A percentile compares a stretch with the other conserved stretches of the same genome.
Evolutionary conservation across 2,888 invertebrate genomes (phyloP).

Genomic region (Xanthorhoe designata): DNA sequence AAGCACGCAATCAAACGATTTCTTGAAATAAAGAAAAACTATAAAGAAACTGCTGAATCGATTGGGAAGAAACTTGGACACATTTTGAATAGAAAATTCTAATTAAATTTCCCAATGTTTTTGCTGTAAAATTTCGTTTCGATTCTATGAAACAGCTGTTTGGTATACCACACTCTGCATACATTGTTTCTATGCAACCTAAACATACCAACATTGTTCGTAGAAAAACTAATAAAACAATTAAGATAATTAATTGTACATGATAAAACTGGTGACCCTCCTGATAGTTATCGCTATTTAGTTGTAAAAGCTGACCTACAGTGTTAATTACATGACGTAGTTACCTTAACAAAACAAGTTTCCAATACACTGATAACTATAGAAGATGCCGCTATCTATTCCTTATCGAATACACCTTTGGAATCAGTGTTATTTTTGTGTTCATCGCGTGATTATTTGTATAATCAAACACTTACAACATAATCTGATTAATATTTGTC

Average conservation of each 20-base stretch:
- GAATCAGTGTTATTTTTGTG: constrained; percentile 6
- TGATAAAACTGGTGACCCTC: constrained; percentile 13
- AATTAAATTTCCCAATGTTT: too few relatives aligned
- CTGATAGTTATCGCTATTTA: constrained; percentile 1
- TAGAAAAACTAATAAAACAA: constrained; percentile 14
- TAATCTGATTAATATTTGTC: constrained; percentile 7
- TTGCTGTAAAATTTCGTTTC: too few relatives aligned
- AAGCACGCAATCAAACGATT: too few relatives aligned
- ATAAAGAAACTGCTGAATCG: too few relatives aligned
- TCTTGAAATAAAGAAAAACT: too few relatives aligned
- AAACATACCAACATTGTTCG: constrained; percentile 8
- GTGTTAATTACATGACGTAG: constrained; percentile 8
- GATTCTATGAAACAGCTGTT: too few relatives aligned
- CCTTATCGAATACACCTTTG: constrained; percentile 5
- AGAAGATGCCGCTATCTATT: constrained; percentile 13
- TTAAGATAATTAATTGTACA: constrained; percentile 11
- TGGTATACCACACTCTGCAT: too few relatives aligned
- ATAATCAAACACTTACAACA: constrained; percentile 9
- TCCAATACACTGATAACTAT: constrained; percentile 3
- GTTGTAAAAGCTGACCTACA: constrained; percentile 7
- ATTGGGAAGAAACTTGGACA: too few relatives aligned
- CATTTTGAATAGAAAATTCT: too few relatives aligned
- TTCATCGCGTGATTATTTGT: constrained; percentile 12
- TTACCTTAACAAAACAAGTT: constrained; percentile 7
- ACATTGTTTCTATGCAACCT: too few relatives aligned